Evolutionary conservation across 2,888 invertebrate genomes (phyloP).

Genomic region (Esperia sulphurella): DNA sequence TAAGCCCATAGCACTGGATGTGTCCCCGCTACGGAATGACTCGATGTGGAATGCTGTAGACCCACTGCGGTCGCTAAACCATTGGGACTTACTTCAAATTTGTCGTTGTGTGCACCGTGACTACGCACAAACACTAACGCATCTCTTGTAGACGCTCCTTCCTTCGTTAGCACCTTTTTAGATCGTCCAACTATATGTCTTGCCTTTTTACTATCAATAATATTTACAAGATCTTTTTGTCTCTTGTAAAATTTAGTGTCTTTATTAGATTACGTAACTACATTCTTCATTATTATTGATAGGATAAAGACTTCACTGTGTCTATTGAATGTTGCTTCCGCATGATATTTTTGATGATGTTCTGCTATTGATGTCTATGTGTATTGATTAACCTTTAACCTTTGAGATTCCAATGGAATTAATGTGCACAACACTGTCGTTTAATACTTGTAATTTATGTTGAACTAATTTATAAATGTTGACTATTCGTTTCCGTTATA

Average conservation of each 20-base stretch:
- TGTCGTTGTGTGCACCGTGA: constrained; percentile 68
- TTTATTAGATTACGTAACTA: not conserved
- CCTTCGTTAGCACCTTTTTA: constrained; percentile 77
- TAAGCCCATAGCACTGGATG: constrained; percentile 55
- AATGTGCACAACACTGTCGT: constrained; percentile 27
- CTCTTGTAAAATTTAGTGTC: not conserved
- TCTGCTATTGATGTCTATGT: constrained; percentile 31
- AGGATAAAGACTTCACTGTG: constrained; percentile 44
- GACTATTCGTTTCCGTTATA: not conserved
- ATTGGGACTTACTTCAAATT: constrained; percentile 40
- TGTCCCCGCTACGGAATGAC: constrained; percentile 60
- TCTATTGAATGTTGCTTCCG: constrained; percentile 52
- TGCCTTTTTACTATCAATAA: constrained; percentile 42
- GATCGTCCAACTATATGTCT: constrained; percentile 69
- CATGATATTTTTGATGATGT: constrained; percentile 57
- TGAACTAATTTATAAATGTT: not conserved
- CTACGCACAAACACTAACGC: constrained; percentile 62
- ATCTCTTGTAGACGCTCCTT: constrained; percentile 74
- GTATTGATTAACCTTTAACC: not conserved
- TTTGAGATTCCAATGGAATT: not conserved
- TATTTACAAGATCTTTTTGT: not conserved
- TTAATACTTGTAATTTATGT: constrained; percentile 17
- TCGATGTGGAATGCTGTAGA: constrained; percentile 71
- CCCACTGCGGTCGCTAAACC: constrained; percentile 49
- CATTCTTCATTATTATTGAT: constrained; percentile 28